Base-by-base conservation (phyloP, 2,888 invertebrate genomes). In the Eupithecia subumbrata region DNA sequence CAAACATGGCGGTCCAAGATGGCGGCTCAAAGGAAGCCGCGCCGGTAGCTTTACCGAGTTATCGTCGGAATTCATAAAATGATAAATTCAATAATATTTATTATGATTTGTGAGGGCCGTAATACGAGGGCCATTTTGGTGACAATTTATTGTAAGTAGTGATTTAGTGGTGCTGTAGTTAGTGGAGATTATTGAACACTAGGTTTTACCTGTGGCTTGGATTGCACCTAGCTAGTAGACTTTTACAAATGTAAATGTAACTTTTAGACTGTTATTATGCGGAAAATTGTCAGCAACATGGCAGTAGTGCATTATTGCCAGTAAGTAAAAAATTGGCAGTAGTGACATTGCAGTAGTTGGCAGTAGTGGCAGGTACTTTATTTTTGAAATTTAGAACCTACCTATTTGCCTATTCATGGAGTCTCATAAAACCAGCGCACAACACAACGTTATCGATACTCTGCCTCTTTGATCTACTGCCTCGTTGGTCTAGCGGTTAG, bases 31-130 rank as follows among this genome's bases (percentile, higher is more conserved):
- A 94, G 93, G 82, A 71, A 84, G 86, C 93, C 93, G 92, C 86
- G 91, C 43, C 76, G 90, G 94, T 94, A 94, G 94, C 94, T 86
- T 89, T 88, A 84, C 85, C 84, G 85, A 87, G 85, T 77, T 77
- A 70, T 77, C 75, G 75, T 87, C 87, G 90, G 93, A 90, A 92
- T 92, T 92, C 91, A 92, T 92, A 93, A 94, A 67, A 94, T 94
- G 94, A 94, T 94, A 94, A 94, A 92, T 93, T 92, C 91, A 92
- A 92, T 93, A 92, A 92, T 91, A 92, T 93, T 93, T 93, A 94
- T 90, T 90, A 88, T 85, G 83, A 82, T 84, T 80, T 84, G 86
- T 83, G 87, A 82, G 80, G 90, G 81, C 89, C 88, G 81, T 86
- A 80, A 79, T 76, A 83, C 84, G 80, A 82, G 81, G 76, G 84